These are phyloP conservation scores for Oreochromis mossambicus DNA, from an alignment of 2,797 vertebrate genomes.

Conservation along the genomic window DNA sequence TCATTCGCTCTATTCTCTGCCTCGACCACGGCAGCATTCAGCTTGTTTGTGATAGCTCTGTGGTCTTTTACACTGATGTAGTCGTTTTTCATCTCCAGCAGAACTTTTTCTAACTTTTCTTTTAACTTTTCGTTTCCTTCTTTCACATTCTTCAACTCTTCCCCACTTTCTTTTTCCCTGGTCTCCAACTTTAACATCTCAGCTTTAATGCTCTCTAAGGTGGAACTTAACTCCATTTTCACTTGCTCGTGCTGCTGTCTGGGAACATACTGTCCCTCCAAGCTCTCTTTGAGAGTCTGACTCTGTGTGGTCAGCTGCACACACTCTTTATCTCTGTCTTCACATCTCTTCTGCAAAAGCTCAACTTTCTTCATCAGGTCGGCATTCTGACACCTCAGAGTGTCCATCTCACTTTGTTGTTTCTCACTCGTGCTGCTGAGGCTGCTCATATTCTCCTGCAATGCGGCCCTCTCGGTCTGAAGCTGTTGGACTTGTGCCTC, in stretches of 20 bases:
- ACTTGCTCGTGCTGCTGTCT: constrained; percentile 78
- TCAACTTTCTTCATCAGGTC: constrained; percentile 78
- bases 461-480: constrained; percentile 71
- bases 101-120: constrained; percentile 72
- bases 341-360: constrained; percentile 68
- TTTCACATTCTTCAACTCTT: constrained; percentile 75
- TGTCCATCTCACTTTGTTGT: constrained; percentile 72
- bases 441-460: constrained; percentile 74
- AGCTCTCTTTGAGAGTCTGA: constrained; percentile 64
- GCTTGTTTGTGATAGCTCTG: constrained; percentile 45
- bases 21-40: constrained; percentile 64
- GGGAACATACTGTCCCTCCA: constrained; percentile 80
- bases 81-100: constrained; percentile 68
- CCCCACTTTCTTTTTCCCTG: constrained; percentile 66
- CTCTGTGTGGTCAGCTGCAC: constrained; percentile 74
- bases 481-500: constrained; percentile 81
- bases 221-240: constrained; percentile 69
- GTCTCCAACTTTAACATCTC: constrained; percentile 77
- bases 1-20: constrained; percentile 64
- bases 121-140: constrained; percentile 82
- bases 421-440: constrained; percentile 72
- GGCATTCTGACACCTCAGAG: constrained; percentile 66
- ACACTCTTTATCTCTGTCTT: constrained; percentile 73
- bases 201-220: constrained; percentile 75
- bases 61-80: constrained; percentile 79